Evolutionary conservation across 2,888 invertebrate genomes (phyloP), one percentile per base, ranked within the genome.

Genomic region (Dynastes grantii): DNA sequence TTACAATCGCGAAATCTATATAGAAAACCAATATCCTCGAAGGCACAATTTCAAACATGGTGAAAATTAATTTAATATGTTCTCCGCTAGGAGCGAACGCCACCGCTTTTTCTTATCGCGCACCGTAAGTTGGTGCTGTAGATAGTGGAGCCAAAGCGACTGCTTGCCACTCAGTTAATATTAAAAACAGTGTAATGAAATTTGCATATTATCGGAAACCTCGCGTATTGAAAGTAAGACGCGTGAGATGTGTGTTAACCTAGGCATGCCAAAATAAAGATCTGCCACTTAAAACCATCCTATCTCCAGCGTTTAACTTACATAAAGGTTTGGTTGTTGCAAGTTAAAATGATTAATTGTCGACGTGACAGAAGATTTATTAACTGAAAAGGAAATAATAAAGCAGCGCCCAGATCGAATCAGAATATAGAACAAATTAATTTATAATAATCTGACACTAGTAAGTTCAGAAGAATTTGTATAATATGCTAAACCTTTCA

Each of bases 121-220:
- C 27, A 13, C 29, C 45, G 61, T 75, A 75, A 16, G 45, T 61
- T 68, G 68, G 68, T 29, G 37, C 45, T 40, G 68, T 49, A 51
- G 27, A 49, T 27, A 61, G 5, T 55, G 22, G 3, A 61, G 1
- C 61, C 61, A 40, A 51, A 68, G 13, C 51, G 51, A 68, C 55
- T 8, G 1, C 22, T 61, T 61, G 73, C 78, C 71, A 53, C 63
- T 78, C 64, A 11, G 80, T 80, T 79, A 70, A 71, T 51, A 80
- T 78, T 76, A 80, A 79, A 81, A 81, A 80, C 79, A 78, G 77
- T 75, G 76, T 71, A 76, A 65, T 77, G 53, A 80, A 78, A 84
- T 85, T 84, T 84, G 83, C 84, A 85, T 85, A 84, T 83, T 83
- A 82, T 84, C 83, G 81, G 81, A 81, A 82, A 81, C 79, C 81